Conservation (phyloP, 2,113 vertebrate genomes). For the Gadus macrocephalus region DNA sequence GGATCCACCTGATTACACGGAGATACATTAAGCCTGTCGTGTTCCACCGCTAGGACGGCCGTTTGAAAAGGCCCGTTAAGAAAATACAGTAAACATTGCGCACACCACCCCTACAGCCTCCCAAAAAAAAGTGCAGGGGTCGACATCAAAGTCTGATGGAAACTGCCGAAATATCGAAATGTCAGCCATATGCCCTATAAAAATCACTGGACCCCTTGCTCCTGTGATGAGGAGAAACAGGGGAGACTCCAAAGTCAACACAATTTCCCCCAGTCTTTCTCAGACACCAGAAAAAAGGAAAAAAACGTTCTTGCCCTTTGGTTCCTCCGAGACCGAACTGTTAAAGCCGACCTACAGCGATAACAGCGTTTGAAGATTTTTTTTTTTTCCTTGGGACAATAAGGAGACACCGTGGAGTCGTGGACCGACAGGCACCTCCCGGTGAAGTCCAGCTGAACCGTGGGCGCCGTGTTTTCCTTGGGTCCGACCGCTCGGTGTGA, state of each 20-base stretch:
- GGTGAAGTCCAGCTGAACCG: constrained; percentile 59
- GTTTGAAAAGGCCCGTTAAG: constrained; percentile 12
- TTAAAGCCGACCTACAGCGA: constrained; percentile 66
- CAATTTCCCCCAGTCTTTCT: constrained; percentile 53
- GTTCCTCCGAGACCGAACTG: constrained; percentile 50
- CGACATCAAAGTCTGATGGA: constrained; percentile 71
- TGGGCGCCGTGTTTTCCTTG: constrained; percentile 45
- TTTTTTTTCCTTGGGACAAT: constrained; percentile 52
- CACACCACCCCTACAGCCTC: constrained; percentile 49
- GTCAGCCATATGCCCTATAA: constrained; percentile 70
- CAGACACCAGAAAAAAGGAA: constrained; percentile 22
- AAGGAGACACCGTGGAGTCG: constrained; percentile 57
- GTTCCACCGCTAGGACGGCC: constrained; percentile 33
- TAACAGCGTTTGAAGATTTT: constrained; percentile 43
- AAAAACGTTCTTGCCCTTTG: constrained; percentile 60
- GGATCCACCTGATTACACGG: constrained; percentile 31
- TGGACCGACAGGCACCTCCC: constrained; percentile 67
- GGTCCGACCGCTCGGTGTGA: constrained; percentile 43
- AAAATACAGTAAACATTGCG: constrained; percentile 55
- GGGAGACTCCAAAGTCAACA: constrained; percentile 78
- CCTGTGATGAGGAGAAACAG: constrained; percentile 75
- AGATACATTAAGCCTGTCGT: constrained; percentile 28
- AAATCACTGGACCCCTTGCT: constrained; percentile 71
- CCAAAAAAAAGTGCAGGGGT: constrained; percentile 62
- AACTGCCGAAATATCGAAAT: constrained; percentile 64